phyloP scores from a whole-genome alignment of 2,888 invertebrate genomes.

The Heliconius sara region DNA sequence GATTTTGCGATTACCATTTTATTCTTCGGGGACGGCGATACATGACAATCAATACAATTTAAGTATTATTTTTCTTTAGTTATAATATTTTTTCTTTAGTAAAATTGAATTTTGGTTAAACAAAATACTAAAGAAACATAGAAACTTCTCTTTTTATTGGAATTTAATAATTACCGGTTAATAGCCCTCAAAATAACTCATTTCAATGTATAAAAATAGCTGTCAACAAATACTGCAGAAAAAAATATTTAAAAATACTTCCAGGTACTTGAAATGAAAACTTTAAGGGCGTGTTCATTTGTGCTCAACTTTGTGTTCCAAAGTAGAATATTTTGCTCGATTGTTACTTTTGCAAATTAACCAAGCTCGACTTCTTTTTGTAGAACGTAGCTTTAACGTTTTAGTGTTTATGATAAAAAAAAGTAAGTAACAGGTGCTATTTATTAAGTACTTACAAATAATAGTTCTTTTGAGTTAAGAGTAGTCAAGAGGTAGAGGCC shows the following conservation, averaged over 20 bases:
- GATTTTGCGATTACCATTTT: too few relatives aligned
- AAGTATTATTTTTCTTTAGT: too few relatives aligned
- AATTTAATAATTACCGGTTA: too few relatives aligned
- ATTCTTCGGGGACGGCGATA: too few relatives aligned
- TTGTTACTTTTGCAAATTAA: constrained; percentile 15
- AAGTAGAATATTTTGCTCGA: constrained; percentile 18
- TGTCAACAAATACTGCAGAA: background rate
- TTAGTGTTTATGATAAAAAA: background rate
- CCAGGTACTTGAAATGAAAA: constrained; percentile 4
- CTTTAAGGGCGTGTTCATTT: constrained; percentile 16
- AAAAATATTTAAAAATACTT: background rate
- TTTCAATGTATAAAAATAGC: background rate
- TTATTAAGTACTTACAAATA: background rate
- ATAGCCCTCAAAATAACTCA: background rate
- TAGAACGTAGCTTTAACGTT: background rate
- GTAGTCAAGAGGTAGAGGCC: background rate
- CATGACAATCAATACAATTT: too few relatives aligned
- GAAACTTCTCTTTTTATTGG: too few relatives aligned
- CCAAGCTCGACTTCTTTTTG: background rate
- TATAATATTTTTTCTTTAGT: too few relatives aligned
- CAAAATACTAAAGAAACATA: too few relatives aligned
- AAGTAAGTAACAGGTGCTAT: background rate
- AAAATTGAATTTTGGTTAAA: too few relatives aligned
- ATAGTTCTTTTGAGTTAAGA: background rate
- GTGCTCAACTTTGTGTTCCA: background rate